Base-by-base conservation (phyloP, 2,113 vertebrate genomes). In the Hypomesus transpacificus region DNA sequence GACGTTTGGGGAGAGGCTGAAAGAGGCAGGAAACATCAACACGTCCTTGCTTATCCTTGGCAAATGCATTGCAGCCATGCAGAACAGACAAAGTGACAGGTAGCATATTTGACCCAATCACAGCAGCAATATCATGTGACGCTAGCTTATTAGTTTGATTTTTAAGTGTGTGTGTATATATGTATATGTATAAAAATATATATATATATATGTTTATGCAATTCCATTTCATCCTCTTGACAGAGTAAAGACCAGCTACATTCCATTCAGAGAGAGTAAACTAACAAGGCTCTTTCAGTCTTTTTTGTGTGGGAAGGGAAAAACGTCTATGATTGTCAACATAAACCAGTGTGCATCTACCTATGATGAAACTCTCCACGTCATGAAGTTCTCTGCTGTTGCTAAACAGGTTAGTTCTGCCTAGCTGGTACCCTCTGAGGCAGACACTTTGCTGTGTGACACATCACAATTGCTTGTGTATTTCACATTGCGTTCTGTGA, bases 231-330 rank as follows among this genome's bases (percentile, higher is more conserved):
- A 20, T 5, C 26, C 21, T 61, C 53, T 20, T 1, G 0, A 24
- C 53, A 93, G 90, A 82, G 70, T 52, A 24, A 92, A 88, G 73
- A 81, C 24, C 34, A 70, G 75, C 74, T 89, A 86, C 76, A 85
- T 96, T 69, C 95, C 95, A 0, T 97, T 96, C 86, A 87, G 95
- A 80, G 95, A 97, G 85, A 96, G 95, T 82, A 96, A 96, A 67
- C 51, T 96, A 78, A 96, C 95, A 1, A 92, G 95, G n/a, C 91
- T 96, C 17, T 95, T 96, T 80, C 95, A 97, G 82, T 86, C 92
- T 0, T 89, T 95, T 60, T 95, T 96, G 73, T 95, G 93, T 24
- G 94, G 94, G 11, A 94, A 92, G 85, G 95, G 95, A 56, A 90
- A 85, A 76, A 93, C 91, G 0, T 94, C 92, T 1, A 96, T 96